Base-by-base conservation (phyloP, 2,113 vertebrate genomes). In the Corapipo altera region DNA sequence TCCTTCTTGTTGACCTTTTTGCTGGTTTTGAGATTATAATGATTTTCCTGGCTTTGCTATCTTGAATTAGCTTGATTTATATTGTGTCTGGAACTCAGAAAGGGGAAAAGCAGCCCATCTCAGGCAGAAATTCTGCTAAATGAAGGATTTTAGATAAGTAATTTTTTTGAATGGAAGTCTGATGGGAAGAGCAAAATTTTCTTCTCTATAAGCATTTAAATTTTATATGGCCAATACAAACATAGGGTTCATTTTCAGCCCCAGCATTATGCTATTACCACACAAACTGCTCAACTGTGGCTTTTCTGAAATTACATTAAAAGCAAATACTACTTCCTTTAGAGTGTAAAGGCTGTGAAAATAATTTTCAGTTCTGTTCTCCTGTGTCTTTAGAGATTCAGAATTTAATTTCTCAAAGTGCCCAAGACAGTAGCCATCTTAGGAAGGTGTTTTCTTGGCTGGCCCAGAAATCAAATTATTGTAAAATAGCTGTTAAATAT, bases 1-100 rank as follows among this genome's bases (percentile, higher is more conserved):
- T 95, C 88, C 65, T 66, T 41, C 83, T 93, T 92, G 95, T 94
- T 97, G 95, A 97, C 95, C 92, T 96, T 95, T 91, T 96, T 79
- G 76, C 69, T 93, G 76, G 44, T 81, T 94, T 93, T 69, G 62
- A 1, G 7, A 96, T 95, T 97, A 72, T 86, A 94, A 96, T 94
- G 70, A 87, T 96, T 96, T 96, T 95, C 95, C 95, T 2, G 80
- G 80, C 81, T 88, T 91, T 51, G 94, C 83, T 93, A 48, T 91
- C 88, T 93, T 87, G 84, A 87, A 94, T 95, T 96, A 64, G 26
- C 78, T 93, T 95, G 81, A 96, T 95, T 96, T 89, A 76, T 78
- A 65, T 17, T 79, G 44, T 93, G 86, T 70, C 93, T 91, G 83
- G 86, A 94, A 87, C 82, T 94, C 76, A 85, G 86, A 84, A 85